Base-by-base conservation (phyloP, 2,113 vertebrate species). In the Alaudala cheleensis region DNA sequence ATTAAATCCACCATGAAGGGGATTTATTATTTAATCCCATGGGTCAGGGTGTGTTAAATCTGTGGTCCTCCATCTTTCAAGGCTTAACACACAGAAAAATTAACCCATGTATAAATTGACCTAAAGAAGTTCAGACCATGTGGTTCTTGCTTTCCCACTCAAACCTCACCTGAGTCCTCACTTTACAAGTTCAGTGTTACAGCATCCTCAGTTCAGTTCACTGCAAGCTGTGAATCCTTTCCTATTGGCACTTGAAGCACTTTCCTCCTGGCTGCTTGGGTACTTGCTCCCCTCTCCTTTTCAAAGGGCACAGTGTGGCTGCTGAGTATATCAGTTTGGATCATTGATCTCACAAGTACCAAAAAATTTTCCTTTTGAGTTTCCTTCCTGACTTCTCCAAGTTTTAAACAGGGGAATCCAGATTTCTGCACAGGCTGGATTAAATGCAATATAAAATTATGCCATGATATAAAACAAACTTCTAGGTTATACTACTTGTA, bases 81-180 rank as follows among this genome's bases (percentile, higher is more conserved):
- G 6, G 31, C 14, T 25, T 54, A 31, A 13, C 0, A 0, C 5
- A 6, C 18, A 26, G 10, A 4, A n/a, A 14, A 16, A 4, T 29
- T 76, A 56, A 44, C 1, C 0, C 5, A 2, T 23, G 40, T 22
- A 7, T 40, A 54, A 70, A 62, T 10, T 49, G 22, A 69, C 39
- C 4, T 45, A 6, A 57, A 67, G 12, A 11, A 10, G 9, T 44
- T 88, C 5, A n/a, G 37, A 25, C 16, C 2, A 0, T 11, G 26
- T 58, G 14, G 29, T 19, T 74, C 11, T 25, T 60, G 16, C 16
- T 70, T 45, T 10, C 11, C 8, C 5, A 1, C 12, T 84, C 39
- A 71, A 4, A 18, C 20, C 5, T 78, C 31, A 29, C 7, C 14
- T 3, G 4, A 18, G 12, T 53, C 11, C 11, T 2, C 28, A 2